Evolutionary conservation across 2,113 vertebrate species (phyloP).

Genomic region (Lanius collurio): DNA sequence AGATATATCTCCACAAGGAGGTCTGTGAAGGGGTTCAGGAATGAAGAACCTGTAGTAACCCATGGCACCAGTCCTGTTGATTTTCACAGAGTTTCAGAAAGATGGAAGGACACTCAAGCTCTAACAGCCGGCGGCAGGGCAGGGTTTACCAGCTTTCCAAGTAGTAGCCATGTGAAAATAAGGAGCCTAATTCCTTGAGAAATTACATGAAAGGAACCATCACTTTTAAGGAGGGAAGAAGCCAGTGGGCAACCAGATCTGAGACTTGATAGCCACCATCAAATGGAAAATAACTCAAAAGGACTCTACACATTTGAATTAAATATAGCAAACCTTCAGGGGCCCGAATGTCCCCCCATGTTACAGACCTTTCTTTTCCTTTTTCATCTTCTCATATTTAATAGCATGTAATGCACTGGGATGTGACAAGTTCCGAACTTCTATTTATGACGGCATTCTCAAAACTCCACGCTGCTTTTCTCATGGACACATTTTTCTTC

Average conservation of each 20-base stretch:
- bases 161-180: background rate
- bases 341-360: fast-evolving
- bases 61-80: background rate
- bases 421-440: background rate
- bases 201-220: background rate
- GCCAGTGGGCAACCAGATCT: background rate
- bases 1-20: background rate
- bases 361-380: background rate
- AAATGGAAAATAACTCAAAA: background rate
- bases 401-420: background rate
- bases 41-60: background rate
- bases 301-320: background rate
- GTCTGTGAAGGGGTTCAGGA: background rate
- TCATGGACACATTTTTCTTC: background rate
- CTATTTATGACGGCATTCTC: background rate
- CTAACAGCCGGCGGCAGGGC: background rate
- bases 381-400: background rate
- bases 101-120: background rate
- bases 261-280: background rate
- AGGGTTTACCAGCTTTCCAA: background rate
- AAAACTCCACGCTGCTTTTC: background rate
- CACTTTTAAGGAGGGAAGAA: background rate
- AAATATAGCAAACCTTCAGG: background rate
- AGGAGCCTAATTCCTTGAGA: background rate
- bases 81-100: background rate